A percentile compares a stretch with the other conserved stretches of the same genome.
Conservation (phyloP, 2,797 vertebrate genomes). For the Pseudocheirus occidentalis region DNA sequence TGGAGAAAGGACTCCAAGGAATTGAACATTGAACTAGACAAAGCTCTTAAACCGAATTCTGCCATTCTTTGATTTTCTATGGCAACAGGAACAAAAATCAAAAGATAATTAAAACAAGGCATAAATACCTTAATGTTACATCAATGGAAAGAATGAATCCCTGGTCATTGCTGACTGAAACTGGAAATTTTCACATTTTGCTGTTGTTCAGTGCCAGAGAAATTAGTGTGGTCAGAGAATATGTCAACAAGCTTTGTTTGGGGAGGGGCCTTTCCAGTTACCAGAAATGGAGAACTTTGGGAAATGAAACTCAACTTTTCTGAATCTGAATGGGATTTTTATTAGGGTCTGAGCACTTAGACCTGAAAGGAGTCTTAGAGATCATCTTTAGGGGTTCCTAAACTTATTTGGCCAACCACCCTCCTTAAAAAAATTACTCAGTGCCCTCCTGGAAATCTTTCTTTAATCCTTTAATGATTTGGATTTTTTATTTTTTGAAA, state of each 20-base stretch:
- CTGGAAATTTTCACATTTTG: slow-evolving; percentile 71
- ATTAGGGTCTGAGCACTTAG: background rate
- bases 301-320: slow-evolving; percentile 73
- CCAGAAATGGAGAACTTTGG: slow-evolving; percentile 81
- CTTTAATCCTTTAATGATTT: too few species aligned
- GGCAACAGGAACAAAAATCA: background rate
- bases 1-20: background rate
- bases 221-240: slow-evolving; percentile 72
- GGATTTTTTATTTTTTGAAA: too few species aligned
- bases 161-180: slow-evolving; percentile 67
- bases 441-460: too few species aligned
- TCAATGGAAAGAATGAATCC: background rate
- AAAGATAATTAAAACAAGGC: background rate
- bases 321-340: slow-evolving; percentile 44
- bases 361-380: background rate
- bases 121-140: rapidly evolving
- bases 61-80: background rate
- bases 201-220: slow-evolving; percentile 74
- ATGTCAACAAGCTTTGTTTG: slow-evolving; percentile 74
- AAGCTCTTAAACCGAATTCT: background rate
- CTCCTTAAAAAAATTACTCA: too few species aligned
- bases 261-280: slow-evolving; percentile 74
- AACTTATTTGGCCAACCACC: too few species aligned
- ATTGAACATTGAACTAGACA: background rate
- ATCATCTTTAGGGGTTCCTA: background rate